phyloP scores from a whole-genome alignment of 2,797 vertebrate species.

The Silurus aristotelis region DNA sequence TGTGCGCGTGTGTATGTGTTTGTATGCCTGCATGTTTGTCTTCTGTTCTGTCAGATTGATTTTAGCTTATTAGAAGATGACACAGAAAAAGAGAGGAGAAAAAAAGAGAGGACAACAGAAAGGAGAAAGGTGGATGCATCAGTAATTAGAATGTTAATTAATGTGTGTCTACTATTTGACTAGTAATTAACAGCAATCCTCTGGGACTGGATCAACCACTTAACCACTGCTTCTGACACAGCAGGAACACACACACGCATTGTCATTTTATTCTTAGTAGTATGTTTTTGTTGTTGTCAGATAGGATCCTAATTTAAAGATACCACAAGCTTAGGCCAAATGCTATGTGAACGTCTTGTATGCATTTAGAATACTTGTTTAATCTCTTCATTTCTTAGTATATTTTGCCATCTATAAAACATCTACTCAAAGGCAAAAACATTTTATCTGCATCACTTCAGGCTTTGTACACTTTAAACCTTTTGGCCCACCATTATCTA shows the following conservation, averaged over 20 bases:
- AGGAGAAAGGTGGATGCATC: slow-evolving; percentile 38
- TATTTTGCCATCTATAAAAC: not conserved
- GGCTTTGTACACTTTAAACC: not conserved
- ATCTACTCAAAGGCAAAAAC: not conserved
- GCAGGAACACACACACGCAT: too few relatives aligned
- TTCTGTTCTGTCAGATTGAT: slow-evolving; percentile 43
- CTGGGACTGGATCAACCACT: slow-evolving; percentile 38
- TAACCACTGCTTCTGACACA: slow-evolving; percentile 15
- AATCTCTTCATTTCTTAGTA: too few relatives aligned
- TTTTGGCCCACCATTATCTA: not conserved
- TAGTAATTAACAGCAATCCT: slow-evolving; percentile 50
- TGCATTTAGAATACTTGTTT: not conserved
- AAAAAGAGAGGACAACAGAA: slow-evolving; percentile 25
- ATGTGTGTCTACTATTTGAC: slow-evolving; percentile 43
- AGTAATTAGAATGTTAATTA: slow-evolving; percentile 55
- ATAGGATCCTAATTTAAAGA: not conserved
- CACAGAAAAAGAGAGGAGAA: slow-evolving; percentile 3
- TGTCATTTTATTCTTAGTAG: too few relatives aligned
- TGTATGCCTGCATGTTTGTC: not conserved
- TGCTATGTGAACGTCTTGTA: not conserved
- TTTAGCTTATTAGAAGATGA: slow-evolving; percentile 46
- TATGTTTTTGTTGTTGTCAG: not conserved
- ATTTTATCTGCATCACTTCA: not conserved
- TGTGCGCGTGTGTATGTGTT: slow-evolving; percentile 11
- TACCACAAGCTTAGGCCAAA: not conserved